Evolutionary conservation across 2,113 vertebrate species (phyloP).

Genomic region (Heterocephalus glaber): DNA sequence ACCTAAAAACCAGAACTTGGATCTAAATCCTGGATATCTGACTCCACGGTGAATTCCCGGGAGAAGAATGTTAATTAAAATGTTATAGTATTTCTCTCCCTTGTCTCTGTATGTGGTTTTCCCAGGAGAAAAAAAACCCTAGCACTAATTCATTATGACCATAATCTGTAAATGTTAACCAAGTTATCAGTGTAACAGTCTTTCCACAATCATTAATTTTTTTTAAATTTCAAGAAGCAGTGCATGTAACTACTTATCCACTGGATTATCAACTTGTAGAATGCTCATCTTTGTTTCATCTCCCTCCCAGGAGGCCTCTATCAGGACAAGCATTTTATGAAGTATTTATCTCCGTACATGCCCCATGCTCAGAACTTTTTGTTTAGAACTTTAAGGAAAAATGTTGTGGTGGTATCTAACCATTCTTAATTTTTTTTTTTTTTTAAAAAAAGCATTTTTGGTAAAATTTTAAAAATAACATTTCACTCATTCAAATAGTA

Average conservation of each 20-base stretch:
- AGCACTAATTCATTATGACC: neutral
- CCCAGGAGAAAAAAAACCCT: neutral
- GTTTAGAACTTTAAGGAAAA: neutral
- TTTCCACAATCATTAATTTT: neutral
- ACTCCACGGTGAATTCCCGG: neutral
- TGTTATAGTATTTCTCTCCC: neutral
- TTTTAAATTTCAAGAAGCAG: neutral
- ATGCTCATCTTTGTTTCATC: neutral
- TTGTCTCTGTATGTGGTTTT: neutral
- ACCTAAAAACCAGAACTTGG: neutral
- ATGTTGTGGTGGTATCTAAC: neutral
- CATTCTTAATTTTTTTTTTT: no score
- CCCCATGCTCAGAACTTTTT: neutral
- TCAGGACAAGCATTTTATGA: neutral
- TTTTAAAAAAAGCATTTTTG: no score
- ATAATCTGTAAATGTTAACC: neutral
- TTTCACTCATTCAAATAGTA: neutral
- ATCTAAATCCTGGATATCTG: neutral
- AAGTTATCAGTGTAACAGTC: neutral
- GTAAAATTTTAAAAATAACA: neutral
- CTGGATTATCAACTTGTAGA: no score
- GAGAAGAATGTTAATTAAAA: neutral
- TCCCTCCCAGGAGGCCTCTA: neutral
- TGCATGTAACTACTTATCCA: neutral
- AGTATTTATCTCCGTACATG: neutral